Base-by-base conservation (phyloP, 2,113 vertebrate species). In the Mirza zaza region DNA sequence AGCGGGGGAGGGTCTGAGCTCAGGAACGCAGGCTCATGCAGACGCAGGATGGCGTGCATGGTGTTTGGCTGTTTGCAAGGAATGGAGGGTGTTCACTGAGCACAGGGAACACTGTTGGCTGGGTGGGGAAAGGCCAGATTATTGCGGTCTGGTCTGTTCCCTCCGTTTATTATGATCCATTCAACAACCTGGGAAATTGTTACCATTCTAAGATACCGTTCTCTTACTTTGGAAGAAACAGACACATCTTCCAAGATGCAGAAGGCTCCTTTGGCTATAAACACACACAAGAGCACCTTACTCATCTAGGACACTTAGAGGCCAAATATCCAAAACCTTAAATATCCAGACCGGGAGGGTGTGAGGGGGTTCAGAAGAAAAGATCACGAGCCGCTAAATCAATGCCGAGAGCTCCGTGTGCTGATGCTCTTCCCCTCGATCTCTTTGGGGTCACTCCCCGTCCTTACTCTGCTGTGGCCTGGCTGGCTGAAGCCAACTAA, bases 251-350 rank as follows among this genome's bases (percentile, higher is more conserved):
- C 59, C 88, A 52, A 87, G 61, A 90, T n/a, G 57, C 23, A 57
- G 39, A 70, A 34, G 67, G 29, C 21, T 82, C 89, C 71, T 85
- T 23, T 61, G 50, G 73, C 42, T 9, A 1, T 73, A 84, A 95
- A 61, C 82, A 88, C 91, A 96, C n/a, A 86, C 25, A 87, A 52
- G 55, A 61, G 18, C 13, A 6, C n/a, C 25, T 90, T 95, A 83
- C 91, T 81, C 65, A 80, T n/a, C 55, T 68, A 57, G 89, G 39
- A 77, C 17, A 13, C 52, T 75, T 55, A 65, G 50, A 89, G 32
- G 63, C 45, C 75, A 71, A 80, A 80, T 59, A 52, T 20, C 63
- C 50, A 50, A 42, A 36, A 80, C 57, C 36, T 87, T 71, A 55
- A 86, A 50, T 39, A 77, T 42, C n/a, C 48, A 95, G 52, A 82